Percentiles rank a stretch among this genome's conserved stretches.
These are phyloP conservation scores for Nomada fabriciana DNA, from an alignment of 2,888 invertebrate species.

Conservation along the genomic window DNA sequence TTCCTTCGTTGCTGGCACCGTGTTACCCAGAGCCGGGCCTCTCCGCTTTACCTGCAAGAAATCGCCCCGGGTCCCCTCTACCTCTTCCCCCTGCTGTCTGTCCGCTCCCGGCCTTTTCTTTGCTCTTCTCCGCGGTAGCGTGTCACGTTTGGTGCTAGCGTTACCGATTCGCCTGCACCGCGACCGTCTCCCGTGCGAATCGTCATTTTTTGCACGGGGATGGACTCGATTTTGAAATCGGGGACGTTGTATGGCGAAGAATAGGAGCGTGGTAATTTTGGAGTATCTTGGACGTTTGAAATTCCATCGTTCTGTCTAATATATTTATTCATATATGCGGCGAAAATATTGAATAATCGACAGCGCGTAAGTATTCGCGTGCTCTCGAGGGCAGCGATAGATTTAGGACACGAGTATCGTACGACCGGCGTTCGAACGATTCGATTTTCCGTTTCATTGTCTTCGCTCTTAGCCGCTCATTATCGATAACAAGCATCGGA, in stretches of 20 bases:
- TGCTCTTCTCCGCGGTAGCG: constrained; percentile 11
- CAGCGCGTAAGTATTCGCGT: too few relatives aligned
- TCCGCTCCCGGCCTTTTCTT: constrained; percentile 1
- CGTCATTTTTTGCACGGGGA: not conserved
- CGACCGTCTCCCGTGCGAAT: not conserved
- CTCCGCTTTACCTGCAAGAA: constrained; percentile 55
- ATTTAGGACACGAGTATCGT: not conserved
- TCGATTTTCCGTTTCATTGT: constrained; percentile 24
- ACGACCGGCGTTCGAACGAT: not conserved
- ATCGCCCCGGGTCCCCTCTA: constrained; percentile 49
- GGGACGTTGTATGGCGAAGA: too few relatives aligned
- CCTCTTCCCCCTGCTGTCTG: not conserved
- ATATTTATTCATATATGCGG: too few relatives aligned
- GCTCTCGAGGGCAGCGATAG: too few relatives aligned
- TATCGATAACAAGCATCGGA: constrained; percentile 32
- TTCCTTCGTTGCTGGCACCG: constrained; percentile 79
- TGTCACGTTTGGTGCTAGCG: constrained; percentile 28
- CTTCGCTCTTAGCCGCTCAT: constrained; percentile 18
- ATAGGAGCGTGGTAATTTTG: too few relatives aligned
- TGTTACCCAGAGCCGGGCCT: constrained; percentile 74
- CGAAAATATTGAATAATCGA: too few relatives aligned
- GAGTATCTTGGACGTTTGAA: too few relatives aligned
- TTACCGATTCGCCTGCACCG: constrained; percentile 28
- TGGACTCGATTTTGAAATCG: too few relatives aligned
- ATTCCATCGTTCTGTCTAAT: too few relatives aligned